These are phyloP conservation scores for Diabrotica undecimpunctata DNA, from an alignment of 1,140 invertebrate species.

Conservation along the genomic window DNA sequence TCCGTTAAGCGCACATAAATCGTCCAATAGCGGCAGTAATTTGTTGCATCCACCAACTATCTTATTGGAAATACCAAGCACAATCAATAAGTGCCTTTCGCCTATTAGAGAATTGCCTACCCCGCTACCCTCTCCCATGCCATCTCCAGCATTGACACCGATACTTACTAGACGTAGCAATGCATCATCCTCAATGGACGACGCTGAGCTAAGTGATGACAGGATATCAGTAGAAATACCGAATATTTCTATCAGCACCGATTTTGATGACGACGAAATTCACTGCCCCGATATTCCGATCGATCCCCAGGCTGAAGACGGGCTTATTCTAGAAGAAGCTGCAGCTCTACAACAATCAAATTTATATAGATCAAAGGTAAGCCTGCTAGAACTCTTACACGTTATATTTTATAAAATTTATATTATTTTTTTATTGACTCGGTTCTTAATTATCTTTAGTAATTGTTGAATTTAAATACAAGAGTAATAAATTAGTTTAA, in stretches of 20 bases:
- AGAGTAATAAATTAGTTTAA: too few relatives aligned
- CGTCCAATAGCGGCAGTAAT: conserved; percentile 50
- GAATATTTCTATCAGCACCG: conserved; percentile 44
- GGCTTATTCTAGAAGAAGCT: conserved; percentile 45
- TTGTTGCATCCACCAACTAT: conserved; percentile 64
- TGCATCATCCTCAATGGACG: conserved; percentile 46
- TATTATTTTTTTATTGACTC: too few relatives aligned
- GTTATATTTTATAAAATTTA: too few relatives aligned
- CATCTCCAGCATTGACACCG: conserved; percentile 65
- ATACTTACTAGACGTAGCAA: conserved; percentile 38
- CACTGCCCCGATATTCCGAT: conserved; percentile 40
- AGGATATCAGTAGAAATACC: conserved; percentile 47
- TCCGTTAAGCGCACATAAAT: conserved; percentile 60
- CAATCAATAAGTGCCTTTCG: conserved; percentile 68
- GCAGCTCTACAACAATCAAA: conserved; percentile 41
- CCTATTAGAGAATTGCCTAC: conserved; percentile 70
- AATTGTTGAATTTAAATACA: too few relatives aligned
- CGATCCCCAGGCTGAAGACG: conserved; percentile 43
- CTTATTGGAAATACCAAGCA: conserved; percentile 66
- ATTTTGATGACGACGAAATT: conserved; percentile 42
- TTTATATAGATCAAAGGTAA: conserved; percentile 37
- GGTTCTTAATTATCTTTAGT: too few relatives aligned
- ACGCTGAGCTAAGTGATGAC: conserved; percentile 48
- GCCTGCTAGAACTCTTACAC: background rate
- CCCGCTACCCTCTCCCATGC: conserved; percentile 63